phyloP scores from a whole-genome alignment of 2,113 vertebrate species.

The Seriola quinqueradiata region DNA sequence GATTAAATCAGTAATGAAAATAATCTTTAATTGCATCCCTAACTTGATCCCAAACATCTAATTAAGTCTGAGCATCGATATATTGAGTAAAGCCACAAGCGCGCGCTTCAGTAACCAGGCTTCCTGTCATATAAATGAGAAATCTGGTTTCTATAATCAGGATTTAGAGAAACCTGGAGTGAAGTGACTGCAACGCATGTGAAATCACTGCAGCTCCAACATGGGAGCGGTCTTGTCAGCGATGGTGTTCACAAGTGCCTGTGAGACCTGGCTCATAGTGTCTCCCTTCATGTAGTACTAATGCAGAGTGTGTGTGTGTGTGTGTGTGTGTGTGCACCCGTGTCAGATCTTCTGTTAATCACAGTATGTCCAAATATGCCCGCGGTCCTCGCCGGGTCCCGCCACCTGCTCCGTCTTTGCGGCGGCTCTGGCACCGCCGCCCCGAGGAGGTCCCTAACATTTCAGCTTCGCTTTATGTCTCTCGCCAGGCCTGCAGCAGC shows the following conservation, averaged over 20 bases:
- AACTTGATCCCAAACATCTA: too few species aligned
- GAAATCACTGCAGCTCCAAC: neutral
- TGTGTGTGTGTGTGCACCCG: constrained; percentile 2
- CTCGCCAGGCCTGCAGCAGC: constrained; percentile 39
- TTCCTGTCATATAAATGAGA: too few species aligned
- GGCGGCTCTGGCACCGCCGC: constrained; percentile 8
- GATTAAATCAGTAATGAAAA: too few species aligned
- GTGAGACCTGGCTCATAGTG: constrained; percentile 52
- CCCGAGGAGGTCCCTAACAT: constrained; percentile 40
- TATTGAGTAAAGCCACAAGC: too few species aligned
- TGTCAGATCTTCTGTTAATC: constrained; percentile 48
- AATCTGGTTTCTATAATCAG: too few species aligned
- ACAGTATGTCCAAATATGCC: constrained; percentile 41
- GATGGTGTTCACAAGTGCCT: neutral
- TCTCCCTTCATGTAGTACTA: constrained; percentile 23
- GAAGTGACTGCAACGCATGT: too few species aligned
- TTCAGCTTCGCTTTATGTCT: constrained; percentile 71
- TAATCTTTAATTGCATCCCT: too few species aligned
- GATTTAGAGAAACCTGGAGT: too few species aligned
- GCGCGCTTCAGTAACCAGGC: too few species aligned
- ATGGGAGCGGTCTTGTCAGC: constrained; percentile 31
- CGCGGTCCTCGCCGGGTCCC: constrained; percentile 44
- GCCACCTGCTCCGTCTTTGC: constrained; percentile 71
- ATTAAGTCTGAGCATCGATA: too few species aligned
- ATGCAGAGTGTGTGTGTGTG: constrained; percentile 12